phyloP scores from a whole-genome alignment of 2,797 vertebrate species.

The Pelobates cultripes region DNA sequence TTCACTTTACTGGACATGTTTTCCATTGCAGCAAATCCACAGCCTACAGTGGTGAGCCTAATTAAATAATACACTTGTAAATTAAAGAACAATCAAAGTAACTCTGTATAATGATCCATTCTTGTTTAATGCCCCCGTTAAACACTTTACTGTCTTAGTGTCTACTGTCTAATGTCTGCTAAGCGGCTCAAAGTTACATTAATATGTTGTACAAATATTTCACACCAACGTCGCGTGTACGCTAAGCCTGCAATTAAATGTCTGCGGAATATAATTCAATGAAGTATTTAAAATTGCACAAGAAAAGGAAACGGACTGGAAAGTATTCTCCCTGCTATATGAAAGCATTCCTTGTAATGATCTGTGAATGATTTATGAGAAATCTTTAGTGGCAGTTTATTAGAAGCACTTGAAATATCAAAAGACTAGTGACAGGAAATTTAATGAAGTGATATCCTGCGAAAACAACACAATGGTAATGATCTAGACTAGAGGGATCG shows the following conservation, averaged over 20 bases:
- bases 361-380: conserved; percentile 58
- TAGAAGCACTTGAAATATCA: conserved; percentile 58
- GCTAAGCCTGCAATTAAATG: conserved; percentile 28
- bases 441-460: conserved; percentile 32
- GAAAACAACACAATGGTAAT: conserved; percentile 37
- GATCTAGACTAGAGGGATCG: conserved; percentile 14
- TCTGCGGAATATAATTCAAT: conserved; percentile 44
- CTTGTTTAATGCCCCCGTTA: conserved; percentile 2
- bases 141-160: neutral
- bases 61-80: neutral
- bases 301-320: conserved; percentile 33
- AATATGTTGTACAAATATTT: conserved; percentile 13
- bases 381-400: conserved; percentile 54
- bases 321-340: conserved; percentile 51
- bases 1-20: neutral
- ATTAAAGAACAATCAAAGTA: neutral
- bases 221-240: conserved; percentile 17
- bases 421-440: conserved; percentile 51
- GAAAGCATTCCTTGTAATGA: conserved; percentile 48
- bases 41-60: neutral
- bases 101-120: neutral
- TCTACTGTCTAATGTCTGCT: conserved; percentile 14
- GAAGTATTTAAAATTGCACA: conserved; percentile 43
- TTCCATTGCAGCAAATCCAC: neutral
- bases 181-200: conserved; percentile 5